These are phyloP conservation scores for Copsychus sechellarum DNA, from an alignment of 2,113 vertebrate species.

Conservation along the genomic window DNA sequence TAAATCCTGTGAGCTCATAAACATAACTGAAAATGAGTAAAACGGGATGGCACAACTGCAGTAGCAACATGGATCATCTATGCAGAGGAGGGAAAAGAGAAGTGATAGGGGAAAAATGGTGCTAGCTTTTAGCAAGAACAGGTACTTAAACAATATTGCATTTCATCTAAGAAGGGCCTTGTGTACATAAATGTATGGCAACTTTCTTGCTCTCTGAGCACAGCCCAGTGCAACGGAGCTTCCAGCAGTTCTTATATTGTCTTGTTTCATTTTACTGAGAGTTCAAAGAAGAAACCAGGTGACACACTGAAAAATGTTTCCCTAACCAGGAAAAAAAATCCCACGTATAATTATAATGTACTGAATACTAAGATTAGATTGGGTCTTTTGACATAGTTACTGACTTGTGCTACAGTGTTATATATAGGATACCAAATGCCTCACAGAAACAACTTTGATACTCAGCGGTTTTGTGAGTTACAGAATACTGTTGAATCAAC, in stretches of 20 bases:
- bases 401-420: neutral
- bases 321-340: fast-evolving
- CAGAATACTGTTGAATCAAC: neutral
- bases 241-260: neutral
- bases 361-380: neutral
- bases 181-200: neutral
- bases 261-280: neutral
- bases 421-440: neutral
- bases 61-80: neutral
- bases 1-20: neutral
- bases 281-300: neutral
- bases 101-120: neutral
- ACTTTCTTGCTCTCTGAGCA: neutral
- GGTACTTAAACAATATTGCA: neutral
- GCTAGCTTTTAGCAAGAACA: neutral
- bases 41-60: neutral
- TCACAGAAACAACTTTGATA: neutral
- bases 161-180: neutral
- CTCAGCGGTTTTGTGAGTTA: neutral
- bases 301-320: neutral
- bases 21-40: neutral
- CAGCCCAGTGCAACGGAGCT: neutral
- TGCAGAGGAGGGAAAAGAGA: neutral
- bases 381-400: neutral
- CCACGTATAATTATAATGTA: neutral